Evolutionary conservation across 2,113 vertebrate species (phyloP).

Genomic region (Rhinoderma darwinii): DNA sequence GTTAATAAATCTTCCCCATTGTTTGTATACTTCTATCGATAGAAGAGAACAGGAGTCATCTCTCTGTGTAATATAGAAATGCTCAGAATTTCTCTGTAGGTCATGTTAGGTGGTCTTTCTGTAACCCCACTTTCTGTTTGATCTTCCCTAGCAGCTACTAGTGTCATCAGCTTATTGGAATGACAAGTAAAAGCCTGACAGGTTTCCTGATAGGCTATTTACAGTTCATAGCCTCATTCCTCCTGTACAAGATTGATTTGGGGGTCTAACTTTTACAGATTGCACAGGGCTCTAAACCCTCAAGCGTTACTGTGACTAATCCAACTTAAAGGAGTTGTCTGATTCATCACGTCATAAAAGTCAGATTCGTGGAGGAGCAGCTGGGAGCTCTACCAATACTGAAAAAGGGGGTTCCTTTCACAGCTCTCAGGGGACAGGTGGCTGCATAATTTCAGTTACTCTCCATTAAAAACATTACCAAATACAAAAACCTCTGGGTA

Average conservation of each 20-base stretch:
- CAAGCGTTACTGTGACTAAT: neutral
- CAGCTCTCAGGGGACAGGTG: neutral
- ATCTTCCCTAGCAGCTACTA: neutral
- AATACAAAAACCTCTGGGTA: neutral
- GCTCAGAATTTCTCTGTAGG: neutral
- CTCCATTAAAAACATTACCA: neutral
- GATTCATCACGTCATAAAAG: too few species aligned
- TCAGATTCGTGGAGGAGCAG: neutral
- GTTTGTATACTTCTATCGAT: too few species aligned
- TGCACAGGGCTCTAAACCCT: neutral
- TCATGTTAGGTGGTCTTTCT: neutral
- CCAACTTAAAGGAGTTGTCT: neutral
- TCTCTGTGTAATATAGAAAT: neutral
- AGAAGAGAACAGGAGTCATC: too few species aligned
- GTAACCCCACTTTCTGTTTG: neutral
- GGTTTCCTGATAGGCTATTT: neutral
- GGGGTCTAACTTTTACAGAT: neutral
- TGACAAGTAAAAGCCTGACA: neutral
- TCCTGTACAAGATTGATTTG: neutral
- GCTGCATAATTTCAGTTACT: neutral
- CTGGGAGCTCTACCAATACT: neutral
- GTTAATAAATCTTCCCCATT: neutral
- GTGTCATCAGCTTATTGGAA: neutral
- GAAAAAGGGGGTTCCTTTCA: neutral
- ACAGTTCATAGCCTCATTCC: neutral